A percentile compares a stretch with the other conserved stretches of the same genome.
phyloP scores from a whole-genome alignment of 2,888 invertebrate species.

The Carterocephalus palaemon region DNA sequence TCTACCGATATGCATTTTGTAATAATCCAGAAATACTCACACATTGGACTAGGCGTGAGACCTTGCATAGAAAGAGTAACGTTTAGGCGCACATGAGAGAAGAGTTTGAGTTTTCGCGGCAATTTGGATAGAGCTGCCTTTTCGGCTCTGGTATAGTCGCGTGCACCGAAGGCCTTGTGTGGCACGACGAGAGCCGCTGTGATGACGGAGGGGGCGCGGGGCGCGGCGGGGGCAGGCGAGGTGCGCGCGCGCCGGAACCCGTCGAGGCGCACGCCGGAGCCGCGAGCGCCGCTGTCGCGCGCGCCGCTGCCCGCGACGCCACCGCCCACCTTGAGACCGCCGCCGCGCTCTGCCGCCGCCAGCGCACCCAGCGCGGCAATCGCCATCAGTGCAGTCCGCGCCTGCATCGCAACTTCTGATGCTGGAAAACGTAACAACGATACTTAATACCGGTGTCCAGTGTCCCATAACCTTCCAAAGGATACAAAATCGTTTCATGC shows the following conservation, averaged over 20 bases:
- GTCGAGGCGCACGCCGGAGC: slow-evolving; percentile 62
- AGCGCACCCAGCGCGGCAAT: slow-evolving; percentile 65
- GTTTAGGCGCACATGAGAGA: slow-evolving; percentile 84
- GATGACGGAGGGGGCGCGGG: slow-evolving; percentile 73
- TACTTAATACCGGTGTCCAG: not conserved
- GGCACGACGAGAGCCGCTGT: slow-evolving; percentile 87
- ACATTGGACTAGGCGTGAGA: slow-evolving; percentile 87
- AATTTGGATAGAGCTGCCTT: slow-evolving; percentile 82
- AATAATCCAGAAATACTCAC: slow-evolving; percentile 77
- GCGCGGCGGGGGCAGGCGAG: slow-evolving; percentile 66
- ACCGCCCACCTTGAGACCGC: slow-evolving; percentile 62
- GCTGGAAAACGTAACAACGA: slow-evolving; percentile 40
- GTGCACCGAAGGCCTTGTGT: slow-evolving; percentile 85
- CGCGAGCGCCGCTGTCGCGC: slow-evolving; percentile 58
- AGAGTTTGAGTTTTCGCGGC: slow-evolving; percentile 83
- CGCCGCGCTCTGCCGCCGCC: slow-evolving; percentile 62
- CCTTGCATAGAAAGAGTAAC: slow-evolving; percentile 84
- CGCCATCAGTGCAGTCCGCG: slow-evolving; percentile 63
- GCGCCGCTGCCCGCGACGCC: slow-evolving; percentile 54
- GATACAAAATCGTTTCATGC: too few relatives aligned
- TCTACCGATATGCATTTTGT: not conserved
- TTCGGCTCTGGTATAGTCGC: slow-evolving; percentile 85
- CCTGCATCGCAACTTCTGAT: slow-evolving; percentile 71
- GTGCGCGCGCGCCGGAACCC: slow-evolving; percentile 63
- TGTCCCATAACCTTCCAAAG: not conserved